A percentile compares a stretch with the other conserved stretches of the same genome.
phyloP scores from a whole-genome alignment of 2,797 vertebrate species.

The Coendou prehensilis region DNA sequence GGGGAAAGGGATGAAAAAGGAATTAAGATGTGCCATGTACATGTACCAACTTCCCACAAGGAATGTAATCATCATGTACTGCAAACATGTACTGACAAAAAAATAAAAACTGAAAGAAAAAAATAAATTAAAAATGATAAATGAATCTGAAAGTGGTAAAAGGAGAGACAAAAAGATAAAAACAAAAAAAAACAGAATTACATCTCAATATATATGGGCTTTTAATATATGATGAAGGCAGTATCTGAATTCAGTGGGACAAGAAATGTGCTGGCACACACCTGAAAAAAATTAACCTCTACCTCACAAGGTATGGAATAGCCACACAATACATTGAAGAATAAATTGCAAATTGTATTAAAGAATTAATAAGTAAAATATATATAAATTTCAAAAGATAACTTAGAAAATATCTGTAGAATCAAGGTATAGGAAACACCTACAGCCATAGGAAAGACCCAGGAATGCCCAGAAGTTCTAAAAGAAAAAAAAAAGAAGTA shows the following conservation, averaged over 20 bases:
- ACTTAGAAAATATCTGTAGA: not conserved
- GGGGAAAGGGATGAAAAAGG: not conserved
- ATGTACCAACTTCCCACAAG: not conserved
- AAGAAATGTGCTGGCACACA: not conserved
- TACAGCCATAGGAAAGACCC: not conserved
- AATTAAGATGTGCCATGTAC: not conserved
- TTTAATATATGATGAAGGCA: conserved; percentile 36
- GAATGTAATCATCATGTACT: not conserved
- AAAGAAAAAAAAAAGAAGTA: not conserved
- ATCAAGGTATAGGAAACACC: not conserved
- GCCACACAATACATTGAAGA: not conserved
- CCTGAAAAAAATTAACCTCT: conserved; percentile 21
- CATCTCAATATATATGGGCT: not conserved
- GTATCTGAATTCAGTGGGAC: conserved; percentile 9
- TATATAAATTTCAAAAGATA: conserved; percentile 17
- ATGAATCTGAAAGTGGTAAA: conserved; percentile 30
- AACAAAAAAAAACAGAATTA: not conserved
- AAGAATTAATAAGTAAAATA: conserved; percentile 9
- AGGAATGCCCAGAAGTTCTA: not conserved
- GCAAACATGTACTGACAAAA: not conserved
- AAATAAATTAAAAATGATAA: not conserved
- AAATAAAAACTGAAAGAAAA: not conserved
- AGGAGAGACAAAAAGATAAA: not conserved
- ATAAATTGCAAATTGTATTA: conserved; percentile 16
- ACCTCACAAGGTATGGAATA: not conserved